Conservation (phyloP, 2,113 vertebrate species). For the Cyphomyrus discorhynchus region DNA sequence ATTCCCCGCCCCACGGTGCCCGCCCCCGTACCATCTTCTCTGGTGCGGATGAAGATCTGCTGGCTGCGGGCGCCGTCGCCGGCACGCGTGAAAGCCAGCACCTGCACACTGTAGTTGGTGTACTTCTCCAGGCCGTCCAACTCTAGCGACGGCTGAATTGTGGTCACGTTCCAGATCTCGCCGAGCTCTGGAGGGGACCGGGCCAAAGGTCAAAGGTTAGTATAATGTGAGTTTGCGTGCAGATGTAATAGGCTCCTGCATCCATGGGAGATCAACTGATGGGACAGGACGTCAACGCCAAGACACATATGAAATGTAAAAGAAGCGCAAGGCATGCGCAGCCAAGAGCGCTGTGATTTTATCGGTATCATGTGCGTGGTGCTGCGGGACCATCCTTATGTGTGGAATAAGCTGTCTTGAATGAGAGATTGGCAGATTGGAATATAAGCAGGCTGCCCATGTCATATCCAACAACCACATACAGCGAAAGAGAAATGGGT, state of each 20-base stretch:
- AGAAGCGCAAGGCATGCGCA: neutral
- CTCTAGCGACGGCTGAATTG: slow-evolving; percentile 82
- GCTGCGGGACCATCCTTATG: neutral
- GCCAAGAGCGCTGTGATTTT: neutral
- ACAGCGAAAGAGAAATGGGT: too few species aligned
- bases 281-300: neutral
- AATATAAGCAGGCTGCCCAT: neutral
- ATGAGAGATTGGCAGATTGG: neutral
- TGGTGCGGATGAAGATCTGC: slow-evolving; percentile 93
- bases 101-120: slow-evolving; percentile 98
- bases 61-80: slow-evolving; percentile 91
- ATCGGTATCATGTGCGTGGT: neutral
- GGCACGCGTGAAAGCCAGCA: slow-evolving; percentile 87
- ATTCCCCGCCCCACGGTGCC: neutral
- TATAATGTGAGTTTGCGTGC: neutral
- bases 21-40: slow-evolving; percentile 81
- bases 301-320: neutral
- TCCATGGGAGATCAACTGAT: neutral
- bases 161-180: slow-evolving; percentile 92
- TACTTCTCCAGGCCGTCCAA: slow-evolving; percentile 93
- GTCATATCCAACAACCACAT: neutral
- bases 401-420: neutral
- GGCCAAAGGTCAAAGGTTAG: slow-evolving; percentile 4
- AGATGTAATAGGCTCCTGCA: neutral
- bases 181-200: slow-evolving; percentile 73